Evolutionary conservation across 2,888 invertebrate genomes (phyloP).

Genomic region (Ophion ventricosus): DNA sequence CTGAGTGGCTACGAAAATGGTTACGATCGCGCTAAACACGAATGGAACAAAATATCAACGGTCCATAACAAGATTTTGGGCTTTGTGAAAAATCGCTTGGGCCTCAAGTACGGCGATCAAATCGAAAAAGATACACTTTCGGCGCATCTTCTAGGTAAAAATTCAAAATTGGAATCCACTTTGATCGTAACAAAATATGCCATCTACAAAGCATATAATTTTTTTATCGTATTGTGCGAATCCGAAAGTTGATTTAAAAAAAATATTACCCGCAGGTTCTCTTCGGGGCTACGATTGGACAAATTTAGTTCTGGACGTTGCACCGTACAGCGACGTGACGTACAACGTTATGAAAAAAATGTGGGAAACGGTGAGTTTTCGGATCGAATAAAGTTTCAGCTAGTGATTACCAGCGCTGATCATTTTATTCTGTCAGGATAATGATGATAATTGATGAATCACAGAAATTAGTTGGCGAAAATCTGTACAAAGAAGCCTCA

Average conservation of each 20-base stretch:
- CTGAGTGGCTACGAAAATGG: conserved; percentile 74
- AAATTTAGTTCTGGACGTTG: conserved; percentile 71
- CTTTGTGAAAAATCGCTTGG: conserved; percentile 71
- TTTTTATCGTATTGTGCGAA: too few relatives aligned
- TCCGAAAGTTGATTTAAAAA: neutral
- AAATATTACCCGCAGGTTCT: conserved; percentile 71
- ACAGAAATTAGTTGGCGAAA: conserved; percentile 75
- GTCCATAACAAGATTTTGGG: conserved; percentile 74
- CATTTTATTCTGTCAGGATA: neutral
- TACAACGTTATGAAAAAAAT: conserved; percentile 75
- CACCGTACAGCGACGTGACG: conserved; percentile 72
- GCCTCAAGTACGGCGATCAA: conserved; percentile 71
- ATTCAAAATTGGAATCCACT: neutral
- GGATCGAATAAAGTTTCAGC: neutral
- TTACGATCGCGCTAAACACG: conserved; percentile 70
- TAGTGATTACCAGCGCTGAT: conserved; percentile 8
- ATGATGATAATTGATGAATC: neutral
- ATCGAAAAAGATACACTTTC: conserved; percentile 72
- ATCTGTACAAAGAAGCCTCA: conserved; percentile 77
- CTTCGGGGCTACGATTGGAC: conserved; percentile 78
- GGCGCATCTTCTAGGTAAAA: conserved; percentile 77
- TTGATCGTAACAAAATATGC: neutral
- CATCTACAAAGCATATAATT: too few relatives aligned
- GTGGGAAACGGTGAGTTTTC: conserved; percentile 74
- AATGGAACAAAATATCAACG: conserved; percentile 73